Conservation (phyloP, 2,113 vertebrate species). For the Sapayoa aenigma region DNA sequence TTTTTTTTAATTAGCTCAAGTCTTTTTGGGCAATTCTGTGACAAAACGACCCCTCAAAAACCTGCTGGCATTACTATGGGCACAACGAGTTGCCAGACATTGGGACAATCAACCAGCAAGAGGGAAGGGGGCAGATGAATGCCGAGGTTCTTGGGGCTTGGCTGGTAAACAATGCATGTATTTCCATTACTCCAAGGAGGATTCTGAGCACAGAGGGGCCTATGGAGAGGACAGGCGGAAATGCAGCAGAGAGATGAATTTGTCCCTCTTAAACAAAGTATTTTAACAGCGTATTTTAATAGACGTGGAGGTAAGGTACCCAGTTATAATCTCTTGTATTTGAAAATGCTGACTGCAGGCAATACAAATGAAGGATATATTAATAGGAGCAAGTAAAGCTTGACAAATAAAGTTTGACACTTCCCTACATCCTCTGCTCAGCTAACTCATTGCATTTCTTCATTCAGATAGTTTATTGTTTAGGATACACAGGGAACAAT, state of each 20-base stretch:
- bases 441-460: background rate
- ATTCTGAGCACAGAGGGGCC: background rate
- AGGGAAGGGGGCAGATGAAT: background rate
- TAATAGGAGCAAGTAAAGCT: conserved; percentile 22
- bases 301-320: background rate
- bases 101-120: accelerated
- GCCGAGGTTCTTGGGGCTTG: accelerated
- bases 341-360: background rate
- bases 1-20: background rate
- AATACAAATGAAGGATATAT: background rate
- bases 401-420: conserved; percentile 27
- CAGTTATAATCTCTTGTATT: background rate
- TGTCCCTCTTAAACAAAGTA: background rate
- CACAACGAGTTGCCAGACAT: background rate
- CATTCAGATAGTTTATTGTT: background rate
- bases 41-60: background rate
- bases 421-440: conserved; percentile 36
- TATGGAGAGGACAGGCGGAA: background rate
- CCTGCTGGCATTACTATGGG: background rate
- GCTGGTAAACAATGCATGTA: accelerated
- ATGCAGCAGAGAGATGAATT: accelerated
- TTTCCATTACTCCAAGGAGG: too few relatives aligned
- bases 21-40: background rate
- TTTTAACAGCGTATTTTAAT: background rate
- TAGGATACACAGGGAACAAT: background rate